Evolutionary conservation across 2,888 invertebrate genomes (phyloP), one percentile per base, ranked within the genome.

Genomic region (Eledona agricola): DNA sequence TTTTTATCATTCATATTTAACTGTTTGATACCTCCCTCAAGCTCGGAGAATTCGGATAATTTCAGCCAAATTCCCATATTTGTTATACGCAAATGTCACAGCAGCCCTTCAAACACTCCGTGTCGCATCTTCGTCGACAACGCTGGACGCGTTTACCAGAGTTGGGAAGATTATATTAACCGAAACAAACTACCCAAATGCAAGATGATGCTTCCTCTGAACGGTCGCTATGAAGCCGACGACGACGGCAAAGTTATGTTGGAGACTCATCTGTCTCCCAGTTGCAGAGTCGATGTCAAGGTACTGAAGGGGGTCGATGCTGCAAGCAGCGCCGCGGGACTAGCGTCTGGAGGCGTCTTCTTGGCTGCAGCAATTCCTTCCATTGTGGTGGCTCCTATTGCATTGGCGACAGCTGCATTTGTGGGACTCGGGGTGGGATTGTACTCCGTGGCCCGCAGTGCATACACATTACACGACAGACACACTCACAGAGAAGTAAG

Each of bases 181-280:
- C 70, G 78, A 28, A 84, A 84, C 64, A 81, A 80, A 31, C 69
- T 80, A 12, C 77, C 79, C 1, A 75, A 81, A 70, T 81, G 82
- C 72, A 78, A 80, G 10, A 77, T 83, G 51, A 75, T 81, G 59
- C 77, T 80, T 13, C 84, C 84, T 1, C 73, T 78, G 59, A 72
- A 80, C 69, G 84, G 84, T 28, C 62, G 64, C 59, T 68, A 59
- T 42, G 35, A 56, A 45, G 62, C 63, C 2, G 59, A 67, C 73
- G 3, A 78, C 19, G 43, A 65, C 9, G 64, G 63, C 3, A 26
- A 47, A 9, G 72, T 75, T 3, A 23, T 65, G 4, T 43, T 75
- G 29, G 70, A 71, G 49, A 57, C 35, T n/a, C 59, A 64, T 35
- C 17, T 62, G 15, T 74, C 75, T 3, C 74, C 75, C 1, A 67